Percentiles rank a stretch among this genome's conserved stretches.
Evolutionary conservation across 2,888 invertebrate genomes (phyloP).

Genomic region (Lypha dubia): DNA sequence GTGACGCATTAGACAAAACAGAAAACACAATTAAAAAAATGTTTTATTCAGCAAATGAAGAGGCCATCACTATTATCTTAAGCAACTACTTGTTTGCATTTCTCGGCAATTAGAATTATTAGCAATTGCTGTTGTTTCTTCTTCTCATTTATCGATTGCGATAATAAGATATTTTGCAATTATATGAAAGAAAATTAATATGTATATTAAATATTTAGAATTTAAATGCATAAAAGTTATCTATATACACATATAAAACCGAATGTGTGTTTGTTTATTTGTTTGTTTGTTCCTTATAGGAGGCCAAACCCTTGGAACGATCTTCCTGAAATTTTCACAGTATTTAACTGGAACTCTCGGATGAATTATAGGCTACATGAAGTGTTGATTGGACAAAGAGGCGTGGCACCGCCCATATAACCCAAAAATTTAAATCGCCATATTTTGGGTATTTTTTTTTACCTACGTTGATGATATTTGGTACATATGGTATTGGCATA

Average conservation of each 20-base stretch:
- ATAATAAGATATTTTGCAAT: background rate
- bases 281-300: too few relatives aligned
- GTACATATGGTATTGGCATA: too few relatives aligned
- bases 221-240: background rate
- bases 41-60: background rate
- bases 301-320: too few relatives aligned
- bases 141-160: background rate
- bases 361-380: too few relatives aligned
- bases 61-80: background rate
- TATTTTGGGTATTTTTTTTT: too few relatives aligned
- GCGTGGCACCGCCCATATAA: too few relatives aligned
- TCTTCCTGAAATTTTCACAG: too few relatives aligned
- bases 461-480: too few relatives aligned
- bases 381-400: too few relatives aligned
- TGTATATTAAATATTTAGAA: background rate
- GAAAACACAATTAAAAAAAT: background rate
- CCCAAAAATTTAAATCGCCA: too few relatives aligned
- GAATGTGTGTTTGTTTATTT: too few relatives aligned
- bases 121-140: background rate
- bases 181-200: background rate
- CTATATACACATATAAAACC: background rate
- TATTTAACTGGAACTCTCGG: too few relatives aligned
- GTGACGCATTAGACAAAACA: background rate
- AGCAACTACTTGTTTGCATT: background rate
- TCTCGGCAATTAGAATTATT: background rate